Evolutionary conservation across 2,888 invertebrate species (phyloP).

Genomic region (Campoletis raptor): DNA sequence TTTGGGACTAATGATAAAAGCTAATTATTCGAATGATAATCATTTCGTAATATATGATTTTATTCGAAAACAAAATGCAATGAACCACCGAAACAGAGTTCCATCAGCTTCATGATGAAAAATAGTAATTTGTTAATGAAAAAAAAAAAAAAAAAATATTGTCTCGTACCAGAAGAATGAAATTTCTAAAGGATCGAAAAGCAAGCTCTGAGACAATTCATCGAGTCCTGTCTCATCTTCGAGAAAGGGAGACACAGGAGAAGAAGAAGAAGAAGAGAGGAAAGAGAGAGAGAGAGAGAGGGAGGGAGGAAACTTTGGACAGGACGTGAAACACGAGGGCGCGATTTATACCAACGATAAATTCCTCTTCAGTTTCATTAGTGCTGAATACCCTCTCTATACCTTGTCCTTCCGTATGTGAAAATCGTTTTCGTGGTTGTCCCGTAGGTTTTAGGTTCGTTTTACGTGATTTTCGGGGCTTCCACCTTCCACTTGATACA

Average conservation of each 20-base stretch:
- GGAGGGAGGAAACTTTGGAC: conserved; percentile 11
- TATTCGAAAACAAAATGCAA: conserved; percentile 9
- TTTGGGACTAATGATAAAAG: neutral
- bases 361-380: conserved; percentile 83
- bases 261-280: neutral
- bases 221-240: conserved; percentile 68
- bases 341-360: conserved; percentile 83
- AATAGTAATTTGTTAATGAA: conserved; percentile 16
- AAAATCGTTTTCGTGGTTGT: conserved; percentile 38
- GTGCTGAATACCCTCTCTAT: conserved; percentile 68
- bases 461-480: conserved; percentile 33
- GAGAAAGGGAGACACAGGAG: conserved; percentile 17
- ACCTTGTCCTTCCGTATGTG: conserved; percentile 52
- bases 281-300: conserved; percentile 19
- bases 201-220: conserved; percentile 71
- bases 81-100: neutral
- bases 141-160: conserved; percentile 21
- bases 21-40: neutral
- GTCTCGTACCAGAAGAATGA: conserved; percentile 7
- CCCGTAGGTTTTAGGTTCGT: conserved; percentile 12
- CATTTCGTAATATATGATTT: neutral
- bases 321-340: conserved; percentile 55
- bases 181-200: conserved; percentile 30
- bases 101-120: neutral
- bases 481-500: conserved; percentile 15